These are phyloP conservation scores for Melanophora roralis DNA, from an alignment of 2,888 invertebrate genomes.

Conservation along the genomic window DNA sequence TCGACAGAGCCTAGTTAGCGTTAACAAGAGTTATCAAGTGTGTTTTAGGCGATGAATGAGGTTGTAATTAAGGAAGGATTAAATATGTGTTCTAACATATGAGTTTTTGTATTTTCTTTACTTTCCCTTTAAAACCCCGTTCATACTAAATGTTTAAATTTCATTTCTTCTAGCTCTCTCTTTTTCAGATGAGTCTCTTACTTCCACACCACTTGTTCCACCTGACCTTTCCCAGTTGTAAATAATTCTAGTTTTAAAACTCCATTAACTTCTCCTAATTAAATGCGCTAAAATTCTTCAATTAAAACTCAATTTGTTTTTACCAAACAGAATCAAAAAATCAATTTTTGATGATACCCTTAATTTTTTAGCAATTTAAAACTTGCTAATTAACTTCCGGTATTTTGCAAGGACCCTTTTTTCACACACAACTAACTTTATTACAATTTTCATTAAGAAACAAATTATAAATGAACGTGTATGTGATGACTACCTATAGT, in stretches of 20 bases:
- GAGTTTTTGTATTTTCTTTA: too few species aligned
- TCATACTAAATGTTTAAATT: slow-evolving; percentile 16
- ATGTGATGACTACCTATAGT: not conserved
- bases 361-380: slow-evolving; percentile 40
- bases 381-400: slow-evolving; percentile 56
- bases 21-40: too few species aligned
- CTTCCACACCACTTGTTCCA: too few species aligned
- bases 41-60: too few species aligned
- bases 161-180: not conserved
- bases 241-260: too few species aligned
- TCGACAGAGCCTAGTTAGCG: too few species aligned
- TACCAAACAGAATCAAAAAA: not conserved
- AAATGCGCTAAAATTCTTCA: not conserved
- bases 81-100: too few species aligned
- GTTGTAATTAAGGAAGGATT: too few species aligned
- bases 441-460: slow-evolving; percentile 55
- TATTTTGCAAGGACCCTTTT: not conserved
- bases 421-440: slow-evolving; percentile 37
- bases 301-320: slow-evolving; percentile 43
- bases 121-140: too few species aligned
- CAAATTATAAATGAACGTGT: slow-evolving; percentile 26
- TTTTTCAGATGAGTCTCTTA: not conserved
- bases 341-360: slow-evolving; percentile 22
- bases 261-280: not conserved
- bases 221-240: too few species aligned